phyloP scores from a whole-genome alignment of 1,140 invertebrate genomes.

The Probaryconus sp. region DNA sequence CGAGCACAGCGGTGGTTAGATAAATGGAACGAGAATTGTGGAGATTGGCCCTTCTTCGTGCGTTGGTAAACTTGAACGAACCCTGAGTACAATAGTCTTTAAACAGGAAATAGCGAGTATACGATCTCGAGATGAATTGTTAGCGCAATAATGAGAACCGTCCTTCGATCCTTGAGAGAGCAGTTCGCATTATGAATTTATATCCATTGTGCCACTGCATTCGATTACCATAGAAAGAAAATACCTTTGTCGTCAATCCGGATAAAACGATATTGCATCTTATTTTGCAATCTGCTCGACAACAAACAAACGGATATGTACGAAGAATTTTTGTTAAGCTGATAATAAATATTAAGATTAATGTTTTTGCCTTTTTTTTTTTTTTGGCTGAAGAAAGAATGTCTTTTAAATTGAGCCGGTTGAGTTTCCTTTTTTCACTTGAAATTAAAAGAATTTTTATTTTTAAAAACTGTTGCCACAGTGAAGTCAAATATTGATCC shows the following conservation, averaged over 20 bases:
- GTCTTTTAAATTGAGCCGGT: too few relatives aligned
- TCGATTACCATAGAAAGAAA: conserved; percentile 15
- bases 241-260: conserved; percentile 20
- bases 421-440: too few relatives aligned
- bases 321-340: too few relatives aligned
- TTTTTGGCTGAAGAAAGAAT: too few relatives aligned
- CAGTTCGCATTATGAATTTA: conserved; percentile 50
- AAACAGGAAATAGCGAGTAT: conserved; percentile 59
- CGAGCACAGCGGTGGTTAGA: conserved; percentile 27
- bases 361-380: too few relatives aligned
- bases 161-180: conserved; percentile 31
- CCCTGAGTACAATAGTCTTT: conserved; percentile 61
- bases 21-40: conserved; percentile 21
- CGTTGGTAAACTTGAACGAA: conserved; percentile 64
- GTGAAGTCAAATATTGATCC: too few relatives aligned
- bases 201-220: conserved; percentile 29
- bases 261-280: conserved; percentile 41
- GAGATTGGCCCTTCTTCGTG: conserved; percentile 53
- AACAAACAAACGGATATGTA: background rate
- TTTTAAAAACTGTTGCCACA: too few relatives aligned
- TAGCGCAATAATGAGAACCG: conserved; percentile 47
- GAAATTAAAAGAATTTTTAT: too few relatives aligned
- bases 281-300: conserved; percentile 19
- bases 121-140: conserved; percentile 57
- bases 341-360: too few relatives aligned